Evolutionary conservation across 2,888 invertebrate genomes (phyloP).

Genomic region (Pseudococcus longispinus): DNA sequence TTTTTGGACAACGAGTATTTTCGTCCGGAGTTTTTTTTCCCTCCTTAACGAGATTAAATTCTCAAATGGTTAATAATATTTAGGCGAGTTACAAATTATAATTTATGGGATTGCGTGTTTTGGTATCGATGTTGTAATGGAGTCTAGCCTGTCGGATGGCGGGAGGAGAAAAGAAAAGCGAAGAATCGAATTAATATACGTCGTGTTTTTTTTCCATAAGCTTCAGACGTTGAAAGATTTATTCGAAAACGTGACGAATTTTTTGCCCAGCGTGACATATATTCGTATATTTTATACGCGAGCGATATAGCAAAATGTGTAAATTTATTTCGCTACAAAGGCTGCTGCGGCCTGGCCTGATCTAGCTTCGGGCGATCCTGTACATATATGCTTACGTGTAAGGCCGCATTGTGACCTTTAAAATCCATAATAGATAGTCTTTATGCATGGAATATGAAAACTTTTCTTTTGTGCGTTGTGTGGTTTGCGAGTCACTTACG

Average conservation of each 20-base stretch:
- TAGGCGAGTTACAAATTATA: background rate
- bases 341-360: background rate
- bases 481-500: background rate
- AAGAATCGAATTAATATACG: background rate
- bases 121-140: background rate
- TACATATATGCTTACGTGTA: background rate
- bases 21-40: background rate
- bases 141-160: background rate
- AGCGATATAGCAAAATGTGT: background rate
- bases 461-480: background rate
- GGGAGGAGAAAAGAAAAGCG: background rate
- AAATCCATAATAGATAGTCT: conserved; percentile 13
- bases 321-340: conserved; percentile 2
- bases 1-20: background rate
- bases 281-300: background rate
- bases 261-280: background rate
- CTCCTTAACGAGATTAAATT: background rate
- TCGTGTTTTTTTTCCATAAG: background rate
- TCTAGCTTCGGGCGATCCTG: background rate
- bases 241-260: conserved; percentile 3
- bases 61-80: background rate
- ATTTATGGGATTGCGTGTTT: background rate
- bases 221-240: background rate
- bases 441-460: conserved; percentile 24
- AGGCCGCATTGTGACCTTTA: background rate